Evolutionary conservation across 2,113 vertebrate genomes (phyloP).

Genomic region (Clarias gariepinus): DNA sequence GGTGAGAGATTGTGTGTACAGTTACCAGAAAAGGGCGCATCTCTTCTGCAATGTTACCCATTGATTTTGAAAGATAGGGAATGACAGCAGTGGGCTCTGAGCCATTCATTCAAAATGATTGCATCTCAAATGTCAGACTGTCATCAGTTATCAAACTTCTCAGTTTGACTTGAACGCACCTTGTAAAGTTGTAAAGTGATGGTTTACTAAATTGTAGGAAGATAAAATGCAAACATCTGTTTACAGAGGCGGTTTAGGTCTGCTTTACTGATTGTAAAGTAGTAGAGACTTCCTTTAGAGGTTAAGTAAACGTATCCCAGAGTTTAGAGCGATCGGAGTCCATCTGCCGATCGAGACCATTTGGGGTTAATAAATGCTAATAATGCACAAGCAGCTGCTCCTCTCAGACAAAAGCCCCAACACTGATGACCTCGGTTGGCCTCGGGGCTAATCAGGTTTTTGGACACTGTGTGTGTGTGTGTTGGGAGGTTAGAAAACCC

Average conservation of each 20-base stretch:
- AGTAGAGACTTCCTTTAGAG: neutral
- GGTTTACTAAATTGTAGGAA: neutral
- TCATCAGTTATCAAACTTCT: too few species aligned
- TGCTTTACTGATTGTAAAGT: neutral
- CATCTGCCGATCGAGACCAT: constrained; percentile 47
- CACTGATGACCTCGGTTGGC: constrained; percentile 17
- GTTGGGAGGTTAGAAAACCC: neutral
- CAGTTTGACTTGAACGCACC: too few species aligned
- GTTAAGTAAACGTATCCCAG: constrained; percentile 23
- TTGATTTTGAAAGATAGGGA: too few species aligned
- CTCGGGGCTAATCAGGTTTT: neutral
- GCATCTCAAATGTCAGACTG: too few species aligned
- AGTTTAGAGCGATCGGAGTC: constrained; percentile 35
- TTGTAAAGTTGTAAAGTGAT: too few species aligned
- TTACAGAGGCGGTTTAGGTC: neutral
- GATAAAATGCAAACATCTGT: neutral
- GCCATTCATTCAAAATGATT: too few species aligned
- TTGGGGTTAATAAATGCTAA: constrained; percentile 45
- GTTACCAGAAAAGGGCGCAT: too few species aligned
- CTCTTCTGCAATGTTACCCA: too few species aligned
- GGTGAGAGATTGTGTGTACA: too few species aligned
- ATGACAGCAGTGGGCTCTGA: too few species aligned
- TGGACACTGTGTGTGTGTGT: neutral
- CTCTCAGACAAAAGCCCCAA: constrained; percentile 26
- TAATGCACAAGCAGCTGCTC: constrained; percentile 39